Evolutionary conservation across 2,888 invertebrate genomes (phyloP), one percentile per base, ranked within the genome.

Genomic region (Phymatocera aterrima): DNA sequence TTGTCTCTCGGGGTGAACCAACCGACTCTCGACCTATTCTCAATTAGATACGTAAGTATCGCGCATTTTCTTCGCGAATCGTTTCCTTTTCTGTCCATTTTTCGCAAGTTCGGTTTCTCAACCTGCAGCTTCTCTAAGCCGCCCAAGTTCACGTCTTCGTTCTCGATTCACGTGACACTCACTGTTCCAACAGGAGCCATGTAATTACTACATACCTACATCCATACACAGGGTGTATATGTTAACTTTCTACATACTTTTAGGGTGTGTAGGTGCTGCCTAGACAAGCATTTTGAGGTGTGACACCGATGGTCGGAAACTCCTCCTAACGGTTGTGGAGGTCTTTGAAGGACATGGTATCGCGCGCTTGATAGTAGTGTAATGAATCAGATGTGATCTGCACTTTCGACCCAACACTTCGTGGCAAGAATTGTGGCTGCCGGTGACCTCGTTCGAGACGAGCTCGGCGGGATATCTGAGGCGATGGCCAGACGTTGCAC

Each of bases 391-490:
- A 57, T n/a, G n/a, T n/a, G n/a, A n/a, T n/a, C n/a, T n/a, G n/a
- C n/a, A n/a, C n/a, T n/a, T n/a, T n/a, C n/a, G n/a, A n/a, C n/a
- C n/a, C n/a, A n/a, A n/a, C n/a, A 68, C 21, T 68, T 68, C 40
- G 68, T 68, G 46, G 68, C 40, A 68, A 68, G 40, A 18, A 68
- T 68, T 68, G 21, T 68, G 68, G 68, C 68, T 68, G 68, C 68
- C 1, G 21, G 68, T 43, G 40, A 68, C 43, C 40, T 68, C 21
- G 68, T 68, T 68, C 68, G 68, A 68, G 40, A 68, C 46, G 43
- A 68, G 68, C 40, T 68, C 46, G 68, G 5, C 40, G 40, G 28
- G 40, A 68, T 68, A 68, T 40, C 68, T 15, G 68, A 68, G 68
- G 68, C 1, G 40, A 68, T 68, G 68, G 40, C 43, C 28, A 68